These are phyloP conservation scores for Heliconius charithonia DNA, from an alignment of 2,888 invertebrate species.

Conservation along the genomic window DNA sequence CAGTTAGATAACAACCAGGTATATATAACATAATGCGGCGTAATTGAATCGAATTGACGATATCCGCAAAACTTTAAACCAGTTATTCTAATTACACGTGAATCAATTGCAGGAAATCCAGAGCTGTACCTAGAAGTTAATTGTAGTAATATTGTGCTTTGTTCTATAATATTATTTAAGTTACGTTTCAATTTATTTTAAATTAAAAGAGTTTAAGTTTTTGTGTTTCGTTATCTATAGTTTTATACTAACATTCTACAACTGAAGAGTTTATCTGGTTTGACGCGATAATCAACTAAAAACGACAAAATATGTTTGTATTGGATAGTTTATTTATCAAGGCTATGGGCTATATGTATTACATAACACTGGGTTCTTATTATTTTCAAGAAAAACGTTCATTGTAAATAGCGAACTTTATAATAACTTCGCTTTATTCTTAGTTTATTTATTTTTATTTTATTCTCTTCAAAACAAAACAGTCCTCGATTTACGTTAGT, in stretches of 20 bases:
- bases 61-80: conserved; percentile 31
- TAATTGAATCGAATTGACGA: conserved; percentile 21
- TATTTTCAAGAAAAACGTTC: no score
- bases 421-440: no score
- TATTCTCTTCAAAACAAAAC: no score
- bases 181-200: not conserved
- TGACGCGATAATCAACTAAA: no score
- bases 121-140: conserved; percentile 7
- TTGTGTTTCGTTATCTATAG: not conserved
- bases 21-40: not conserved
- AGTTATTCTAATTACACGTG: conserved; percentile 33
- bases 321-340: no score
- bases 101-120: conserved; percentile 21
- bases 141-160: not conserved
- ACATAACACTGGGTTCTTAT: not conserved
- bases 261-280: no score
- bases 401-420: no score
- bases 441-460: no score
- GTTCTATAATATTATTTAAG: not conserved
- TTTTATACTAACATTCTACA: no score
- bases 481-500: no score
- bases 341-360: no score
- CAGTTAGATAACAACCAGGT: conserved; percentile 1
- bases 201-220: not conserved
- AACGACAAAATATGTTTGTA: no score